A percentile compares a stretch with the other conserved stretches of the same genome.
phyloP scores from a whole-genome alignment of 2,888 invertebrate species.

The Cantharis lateralis region DNA sequence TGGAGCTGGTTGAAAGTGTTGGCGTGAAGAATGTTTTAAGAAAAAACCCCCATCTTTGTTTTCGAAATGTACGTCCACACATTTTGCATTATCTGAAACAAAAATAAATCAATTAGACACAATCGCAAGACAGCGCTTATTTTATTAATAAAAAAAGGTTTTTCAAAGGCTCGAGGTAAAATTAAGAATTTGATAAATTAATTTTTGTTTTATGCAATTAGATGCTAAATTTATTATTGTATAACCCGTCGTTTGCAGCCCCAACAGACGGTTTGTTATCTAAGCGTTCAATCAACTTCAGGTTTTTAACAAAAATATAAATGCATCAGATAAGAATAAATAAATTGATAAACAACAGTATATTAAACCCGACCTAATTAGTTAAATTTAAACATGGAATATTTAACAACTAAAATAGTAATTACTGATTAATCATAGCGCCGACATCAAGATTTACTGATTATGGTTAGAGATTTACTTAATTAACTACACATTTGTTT shows the following conservation, averaged over 20 bases:
- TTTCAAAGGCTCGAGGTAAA: background rate
- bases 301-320: background rate
- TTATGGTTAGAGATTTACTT: background rate
- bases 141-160: too few relatives aligned
- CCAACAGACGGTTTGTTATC: background rate
- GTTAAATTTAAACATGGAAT: background rate
- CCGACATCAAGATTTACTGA: background rate
- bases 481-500: background rate
- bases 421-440: background rate
- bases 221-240: background rate
- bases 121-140: background rate
- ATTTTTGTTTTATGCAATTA: background rate
- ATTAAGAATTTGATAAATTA: background rate
- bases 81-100: slow-evolving; percentile 68
- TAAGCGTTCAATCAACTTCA: background rate
- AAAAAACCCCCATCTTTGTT: slow-evolving; percentile 91
- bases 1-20: slow-evolving; percentile 63
- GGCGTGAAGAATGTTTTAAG: slow-evolving; percentile 79
- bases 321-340: background rate
- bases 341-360: background rate
- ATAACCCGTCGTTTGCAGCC: background rate
- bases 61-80: slow-evolving; percentile 90
- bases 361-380: background rate
- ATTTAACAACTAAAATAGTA: background rate
- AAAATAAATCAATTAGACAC: slow-evolving; percentile 36